Conservation (phyloP, 2,113 vertebrate species). For the Guaruba guarouba region DNA sequence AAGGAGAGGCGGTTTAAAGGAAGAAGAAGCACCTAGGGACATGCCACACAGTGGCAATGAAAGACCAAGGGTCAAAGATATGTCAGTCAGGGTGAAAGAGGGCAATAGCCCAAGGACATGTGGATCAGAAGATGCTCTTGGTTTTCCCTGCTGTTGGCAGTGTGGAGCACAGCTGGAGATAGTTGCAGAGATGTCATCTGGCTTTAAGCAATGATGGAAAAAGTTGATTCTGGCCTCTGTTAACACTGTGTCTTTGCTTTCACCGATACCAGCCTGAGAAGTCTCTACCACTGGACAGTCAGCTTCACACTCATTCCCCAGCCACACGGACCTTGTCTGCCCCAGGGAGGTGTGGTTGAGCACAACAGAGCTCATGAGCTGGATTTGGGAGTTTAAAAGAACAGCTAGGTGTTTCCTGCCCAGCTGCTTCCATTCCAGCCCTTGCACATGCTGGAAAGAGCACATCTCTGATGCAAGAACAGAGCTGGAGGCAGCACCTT, state of each 20-base stretch:
- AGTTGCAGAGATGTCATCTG: background rate
- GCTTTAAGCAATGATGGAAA: background rate
- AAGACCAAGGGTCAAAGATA: background rate
- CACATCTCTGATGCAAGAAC: background rate
- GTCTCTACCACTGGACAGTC: background rate
- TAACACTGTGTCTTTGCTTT: background rate
- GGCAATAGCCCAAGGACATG: background rate
- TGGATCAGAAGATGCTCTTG: background rate
- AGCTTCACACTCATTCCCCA: background rate
- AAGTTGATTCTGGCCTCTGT: background rate
- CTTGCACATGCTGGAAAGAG: background rate
- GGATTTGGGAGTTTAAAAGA: background rate
- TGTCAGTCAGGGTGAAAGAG: background rate
- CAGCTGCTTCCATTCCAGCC: background rate
- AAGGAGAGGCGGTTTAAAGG: background rate
- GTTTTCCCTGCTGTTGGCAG: background rate
- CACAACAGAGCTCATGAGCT: background rate
- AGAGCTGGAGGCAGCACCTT: background rate
- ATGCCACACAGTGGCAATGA: conserved; percentile 44
- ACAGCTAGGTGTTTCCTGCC: background rate
- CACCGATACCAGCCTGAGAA: background rate
- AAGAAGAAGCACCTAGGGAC: background rate
- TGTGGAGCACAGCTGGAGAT: background rate
- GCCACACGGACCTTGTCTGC: background rate
- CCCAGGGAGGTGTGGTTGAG: background rate